These are phyloP conservation scores for Sebastes glaucus DNA, from an alignment of 2,797 vertebrate species.

Conservation along the genomic window DNA sequence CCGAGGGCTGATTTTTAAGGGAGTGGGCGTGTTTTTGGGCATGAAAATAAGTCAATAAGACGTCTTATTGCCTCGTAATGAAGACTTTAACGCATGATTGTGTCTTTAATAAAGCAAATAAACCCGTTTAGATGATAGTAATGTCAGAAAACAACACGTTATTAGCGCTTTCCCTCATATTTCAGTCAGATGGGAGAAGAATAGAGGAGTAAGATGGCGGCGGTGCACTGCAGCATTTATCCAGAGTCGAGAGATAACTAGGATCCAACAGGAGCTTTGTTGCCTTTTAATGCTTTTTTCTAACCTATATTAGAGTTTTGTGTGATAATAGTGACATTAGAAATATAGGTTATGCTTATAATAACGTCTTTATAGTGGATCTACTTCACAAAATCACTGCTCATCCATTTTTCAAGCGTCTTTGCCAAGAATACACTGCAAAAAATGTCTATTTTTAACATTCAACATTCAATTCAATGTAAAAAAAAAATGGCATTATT, in stretches of 20 bases:
- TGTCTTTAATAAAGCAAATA: neutral
- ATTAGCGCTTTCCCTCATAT: conserved; percentile 37
- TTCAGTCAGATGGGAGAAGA: conserved; percentile 62
- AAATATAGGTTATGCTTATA: fast-evolving
- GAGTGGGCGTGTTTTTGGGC: conserved; percentile 72
- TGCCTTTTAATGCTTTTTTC: neutral
- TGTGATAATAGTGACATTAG: fast-evolving
- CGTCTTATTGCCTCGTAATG: neutral
- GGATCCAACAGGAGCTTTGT: conserved; percentile 52
- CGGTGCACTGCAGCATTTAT: conserved; percentile 91
- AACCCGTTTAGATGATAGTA: neutral
- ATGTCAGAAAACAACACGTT: neutral
- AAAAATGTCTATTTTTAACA: neutral
- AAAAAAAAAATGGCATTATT: neutral
- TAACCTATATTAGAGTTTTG: fast-evolving
- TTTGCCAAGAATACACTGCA: neutral
- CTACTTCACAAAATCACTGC: conserved; percentile 7
- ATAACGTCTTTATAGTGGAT: neutral
- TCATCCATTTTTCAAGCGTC: conserved; percentile 30
- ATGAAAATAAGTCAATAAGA: conserved; percentile 18
- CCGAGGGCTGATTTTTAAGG: conserved; percentile 48
- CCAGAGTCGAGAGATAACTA: conserved; percentile 43
- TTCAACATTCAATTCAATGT: neutral
- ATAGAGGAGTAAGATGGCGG: conserved; percentile 92
- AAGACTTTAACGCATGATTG: neutral